Evolutionary conservation across 2,888 invertebrate genomes (phyloP).

Genomic region (Pardosa pseudoannulata): DNA sequence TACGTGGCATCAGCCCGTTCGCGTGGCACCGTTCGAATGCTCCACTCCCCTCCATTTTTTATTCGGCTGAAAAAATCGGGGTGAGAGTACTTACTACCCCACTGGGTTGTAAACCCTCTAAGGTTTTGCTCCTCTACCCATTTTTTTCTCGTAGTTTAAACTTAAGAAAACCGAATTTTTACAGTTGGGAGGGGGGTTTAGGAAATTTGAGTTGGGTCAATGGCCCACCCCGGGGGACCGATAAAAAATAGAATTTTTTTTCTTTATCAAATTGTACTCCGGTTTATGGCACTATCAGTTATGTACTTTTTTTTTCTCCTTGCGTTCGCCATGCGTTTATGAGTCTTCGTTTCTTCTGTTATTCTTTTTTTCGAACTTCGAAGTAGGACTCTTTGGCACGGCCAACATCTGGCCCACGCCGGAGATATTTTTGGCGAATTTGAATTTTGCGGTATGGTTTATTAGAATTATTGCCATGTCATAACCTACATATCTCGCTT

Average conservation of each 20-base stretch:
- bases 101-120: constrained; percentile 5
- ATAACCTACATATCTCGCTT: constrained; percentile 61
- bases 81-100: constrained; percentile 48
- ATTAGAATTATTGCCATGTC: constrained; percentile 38
- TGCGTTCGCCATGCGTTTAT: neutral
- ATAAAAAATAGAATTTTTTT: constrained; percentile 10
- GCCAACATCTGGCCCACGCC: constrained; percentile 34
- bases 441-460: constrained; percentile 43
- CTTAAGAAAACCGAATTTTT: constrained; percentile 34
- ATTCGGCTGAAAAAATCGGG: constrained; percentile 8
- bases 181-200: neutral
- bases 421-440: constrained; percentile 22
- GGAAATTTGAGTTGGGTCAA: constrained; percentile 55
- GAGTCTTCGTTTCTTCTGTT: constrained; percentile 13
- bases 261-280: neutral
- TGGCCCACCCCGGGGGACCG: constrained; percentile 26
- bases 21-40: constrained; percentile 41
- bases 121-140: constrained; percentile 24
- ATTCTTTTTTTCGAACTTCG: neutral
- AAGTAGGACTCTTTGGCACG: constrained; percentile 45
- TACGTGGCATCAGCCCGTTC: constrained; percentile 34
- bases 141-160: constrained; percentile 31
- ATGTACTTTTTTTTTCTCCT: neutral
- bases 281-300: neutral
- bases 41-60: constrained; percentile 16